Conservation (phyloP, 2,888 invertebrate species). For the Sphecodes monilicornis region DNA sequence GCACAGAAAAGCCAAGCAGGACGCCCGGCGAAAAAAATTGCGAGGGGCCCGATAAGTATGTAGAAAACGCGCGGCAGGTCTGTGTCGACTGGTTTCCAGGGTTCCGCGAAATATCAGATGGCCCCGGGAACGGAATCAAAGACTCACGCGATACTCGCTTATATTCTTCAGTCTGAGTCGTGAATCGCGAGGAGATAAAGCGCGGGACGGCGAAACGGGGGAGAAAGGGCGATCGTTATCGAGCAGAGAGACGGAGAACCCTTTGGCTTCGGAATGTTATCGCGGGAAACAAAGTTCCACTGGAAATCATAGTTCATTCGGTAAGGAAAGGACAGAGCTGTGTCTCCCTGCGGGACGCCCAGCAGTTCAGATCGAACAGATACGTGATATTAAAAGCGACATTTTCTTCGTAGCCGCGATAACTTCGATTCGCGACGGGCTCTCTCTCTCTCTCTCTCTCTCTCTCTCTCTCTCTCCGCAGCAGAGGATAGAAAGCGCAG, state of each 20-base stretch:
- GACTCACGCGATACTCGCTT: conserved; percentile 62
- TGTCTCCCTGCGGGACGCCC: conserved; percentile 74
- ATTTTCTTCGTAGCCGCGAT: conserved; percentile 63
- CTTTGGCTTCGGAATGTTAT: conserved; percentile 75
- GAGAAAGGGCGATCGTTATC: conserved; percentile 69
- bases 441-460: background rate
- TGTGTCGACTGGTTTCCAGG: conserved; percentile 10
- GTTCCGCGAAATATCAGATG: conserved; percentile 45
- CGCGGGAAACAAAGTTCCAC: conserved; percentile 70
- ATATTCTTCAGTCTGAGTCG: conserved; percentile 61
- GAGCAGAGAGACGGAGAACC: conserved; percentile 70
- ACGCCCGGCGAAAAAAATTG: background rate
- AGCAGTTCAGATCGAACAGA: conserved; percentile 73
- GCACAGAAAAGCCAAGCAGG: background rate
- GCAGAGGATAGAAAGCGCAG: conserved; percentile 34
- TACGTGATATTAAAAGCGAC: conserved; percentile 76
- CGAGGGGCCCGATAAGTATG: background rate
- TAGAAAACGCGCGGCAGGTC: background rate
- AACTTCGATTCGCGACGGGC: conserved; percentile 51
- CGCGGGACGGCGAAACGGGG: background rate
- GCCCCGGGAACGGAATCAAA: conserved; percentile 44
- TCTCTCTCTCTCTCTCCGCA: conserved; percentile 6
- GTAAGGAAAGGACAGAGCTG: conserved; percentile 55
- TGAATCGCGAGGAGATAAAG: conserved; percentile 63
- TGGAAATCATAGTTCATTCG: conserved; percentile 70